phyloP scores from a whole-genome alignment of 2,113 vertebrate genomes.

The Pionites leucogaster region DNA sequence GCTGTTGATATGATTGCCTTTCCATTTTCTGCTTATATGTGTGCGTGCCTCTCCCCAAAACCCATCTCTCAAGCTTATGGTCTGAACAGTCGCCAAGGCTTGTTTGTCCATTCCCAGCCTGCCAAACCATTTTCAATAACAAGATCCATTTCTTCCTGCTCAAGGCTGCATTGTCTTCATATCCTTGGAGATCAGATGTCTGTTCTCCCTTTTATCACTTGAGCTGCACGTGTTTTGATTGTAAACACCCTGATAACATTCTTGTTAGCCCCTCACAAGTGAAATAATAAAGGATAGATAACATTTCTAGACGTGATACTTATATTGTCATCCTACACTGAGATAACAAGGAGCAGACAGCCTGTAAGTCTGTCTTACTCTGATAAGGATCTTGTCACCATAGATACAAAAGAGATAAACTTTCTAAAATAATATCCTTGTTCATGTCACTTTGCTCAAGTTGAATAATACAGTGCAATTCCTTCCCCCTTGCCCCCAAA shows the following conservation, averaged over 20 bases:
- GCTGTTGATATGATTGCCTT: constrained; percentile 25
- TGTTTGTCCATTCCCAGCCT: constrained; percentile 62
- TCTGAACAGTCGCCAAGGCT: constrained; percentile 39
- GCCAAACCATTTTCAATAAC: constrained; percentile 64
- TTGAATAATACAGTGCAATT: constrained; percentile 23
- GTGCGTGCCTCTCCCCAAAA: neutral
- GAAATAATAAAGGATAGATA: constrained; percentile 74
- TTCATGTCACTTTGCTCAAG: constrained; percentile 62
- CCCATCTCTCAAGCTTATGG: constrained; percentile 44
- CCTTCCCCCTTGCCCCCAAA: neutral
- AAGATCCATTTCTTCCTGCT: constrained; percentile 61
- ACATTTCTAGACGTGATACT: constrained; percentile 53
- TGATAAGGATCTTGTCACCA: constrained; percentile 68
- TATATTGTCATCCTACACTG: constrained; percentile 47
- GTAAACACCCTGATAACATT: constrained; percentile 69
- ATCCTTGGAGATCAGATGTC: constrained; percentile 70
- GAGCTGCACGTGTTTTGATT: constrained; percentile 61
- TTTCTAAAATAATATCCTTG: constrained; percentile 73
- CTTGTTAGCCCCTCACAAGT: constrained; percentile 65
- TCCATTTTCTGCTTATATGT: neutral
- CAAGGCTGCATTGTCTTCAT: constrained; percentile 69
- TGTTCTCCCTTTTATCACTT: constrained; percentile 70
- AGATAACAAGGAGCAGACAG: constrained; percentile 66
- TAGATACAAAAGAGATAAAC: constrained; percentile 74
- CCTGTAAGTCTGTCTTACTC: neutral